Base-by-base conservation (phyloP, 2,888 invertebrate species). In the Pasiphila rectangulata region DNA sequence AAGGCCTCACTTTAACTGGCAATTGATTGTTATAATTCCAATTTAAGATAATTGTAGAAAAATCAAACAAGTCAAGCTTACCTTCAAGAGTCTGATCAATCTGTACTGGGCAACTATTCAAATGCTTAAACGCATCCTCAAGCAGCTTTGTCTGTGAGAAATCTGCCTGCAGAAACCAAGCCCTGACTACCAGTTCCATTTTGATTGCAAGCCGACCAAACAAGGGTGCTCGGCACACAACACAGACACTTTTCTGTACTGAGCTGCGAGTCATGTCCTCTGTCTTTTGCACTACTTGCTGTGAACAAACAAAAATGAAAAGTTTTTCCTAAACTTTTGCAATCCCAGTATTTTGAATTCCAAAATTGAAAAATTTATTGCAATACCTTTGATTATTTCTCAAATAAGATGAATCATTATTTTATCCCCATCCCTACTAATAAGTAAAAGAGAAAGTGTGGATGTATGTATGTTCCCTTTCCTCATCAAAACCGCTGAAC, bases 201-300 rank as follows among this genome's bases (percentile, higher is more conserved):
- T 99, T 99, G 56, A 97, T 95, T 74, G 98, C 96, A 48, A 98
- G 94, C 45, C 97, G 94, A 0, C 99, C 99, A 88, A 96, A 99
- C 6, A 99, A 90, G 2, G 99, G 99, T 56, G 95, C 90, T 47
- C 92, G 92, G 67, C 97, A 96, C 46, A 99, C 89, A 10, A 99
- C 96, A 88, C 98, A 98, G 0, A 99, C 98, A 68, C 98, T 97
- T 80, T 99, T 99, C 86, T 99, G 99, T 9, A 99, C 98, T 2
- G 98, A 97, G 67, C 97, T 97, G 61, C 99, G 91, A 0, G 99
- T 99, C 73, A 99, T 96, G 72, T 99, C 98, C 2, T 96, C 95
- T 1, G 97, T 96, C 62, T 94, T 94, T 72, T 96, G 96, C 69
- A 95, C 93, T 24, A 99, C 90, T 91, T 96, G 95, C 96, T 98